Conservation (phyloP, 2,797 vertebrate species). For the Enteromius afrohamiltoni region DNA sequence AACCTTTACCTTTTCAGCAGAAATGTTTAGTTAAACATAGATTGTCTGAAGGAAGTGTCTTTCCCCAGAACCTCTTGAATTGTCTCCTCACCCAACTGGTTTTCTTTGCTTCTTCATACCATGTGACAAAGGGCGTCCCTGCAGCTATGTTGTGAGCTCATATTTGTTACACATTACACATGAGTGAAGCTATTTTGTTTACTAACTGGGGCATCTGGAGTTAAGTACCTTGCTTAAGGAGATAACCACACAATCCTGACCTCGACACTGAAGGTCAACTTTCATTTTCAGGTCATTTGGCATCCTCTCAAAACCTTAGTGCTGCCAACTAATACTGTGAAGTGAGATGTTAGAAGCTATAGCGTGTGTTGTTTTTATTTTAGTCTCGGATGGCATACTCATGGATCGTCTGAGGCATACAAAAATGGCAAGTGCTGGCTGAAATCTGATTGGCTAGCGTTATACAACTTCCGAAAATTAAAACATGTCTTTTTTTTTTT, state of each 20-base stretch:
- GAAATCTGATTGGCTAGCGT: neutral
- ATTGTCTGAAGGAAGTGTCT: constrained; percentile 21
- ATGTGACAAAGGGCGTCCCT: constrained; percentile 14
- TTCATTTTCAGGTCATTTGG: constrained; percentile 23
- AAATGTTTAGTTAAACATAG: neutral
- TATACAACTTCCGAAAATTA: neutral
- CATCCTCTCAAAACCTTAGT: constrained; percentile 8
- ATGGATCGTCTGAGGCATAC: neutral
- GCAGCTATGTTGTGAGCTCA: constrained; percentile 26
- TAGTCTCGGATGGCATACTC: neutral
- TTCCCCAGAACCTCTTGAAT: constrained; percentile 19
- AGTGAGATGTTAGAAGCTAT: neutral
- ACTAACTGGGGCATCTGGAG: constrained; percentile 3
- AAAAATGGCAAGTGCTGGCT: neutral
- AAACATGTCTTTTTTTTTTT: neutral
- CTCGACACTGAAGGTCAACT: constrained; percentile 34
- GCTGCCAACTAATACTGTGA: neutral
- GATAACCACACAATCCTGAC: neutral
- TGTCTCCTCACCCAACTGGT: neutral
- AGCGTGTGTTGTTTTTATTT: neutral
- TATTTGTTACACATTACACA: constrained; percentile 17
- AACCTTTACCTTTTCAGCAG: constrained; percentile 19
- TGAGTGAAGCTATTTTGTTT: constrained; percentile 23
- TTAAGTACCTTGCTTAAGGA: constrained; percentile 16
- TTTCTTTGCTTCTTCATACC: constrained; percentile 17